Evolutionary conservation across 1,140 invertebrate species (phyloP).

Genomic region (Drosophila lacertosa): DNA sequence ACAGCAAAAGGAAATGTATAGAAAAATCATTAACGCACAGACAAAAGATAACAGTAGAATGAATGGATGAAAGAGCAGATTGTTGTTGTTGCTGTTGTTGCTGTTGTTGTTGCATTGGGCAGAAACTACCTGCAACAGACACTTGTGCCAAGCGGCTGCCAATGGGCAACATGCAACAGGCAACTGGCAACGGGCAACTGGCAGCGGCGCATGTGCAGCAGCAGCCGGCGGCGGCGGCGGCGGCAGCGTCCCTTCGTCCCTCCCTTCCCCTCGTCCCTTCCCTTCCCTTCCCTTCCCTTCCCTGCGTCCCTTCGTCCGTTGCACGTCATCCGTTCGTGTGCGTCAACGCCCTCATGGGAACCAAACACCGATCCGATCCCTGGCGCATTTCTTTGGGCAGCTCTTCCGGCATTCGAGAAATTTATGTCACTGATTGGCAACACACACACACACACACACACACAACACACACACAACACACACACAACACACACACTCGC

Average conservation of each 20-base stretch:
- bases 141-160: conserved; percentile 76
- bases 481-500: background rate
- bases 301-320: background rate
- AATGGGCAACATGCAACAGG: no score
- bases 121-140: conserved; percentile 39
- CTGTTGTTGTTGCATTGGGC: background rate
- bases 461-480: background rate
- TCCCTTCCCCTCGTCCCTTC: background rate
- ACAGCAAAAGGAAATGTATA: conserved; percentile 82
- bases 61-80: background rate
- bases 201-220: conserved; percentile 41
- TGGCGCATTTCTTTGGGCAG: conserved; percentile 40
- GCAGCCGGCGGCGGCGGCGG: no score
- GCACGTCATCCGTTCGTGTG: conserved; percentile 38
- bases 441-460: conserved; percentile 17
- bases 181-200: background rate
- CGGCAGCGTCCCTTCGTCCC: conserved; percentile 2
- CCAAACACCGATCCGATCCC: conserved; percentile 45
- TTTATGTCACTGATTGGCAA: conserved; percentile 78
- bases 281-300: background rate
- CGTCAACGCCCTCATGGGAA: conserved; percentile 82
- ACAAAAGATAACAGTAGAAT: conserved; percentile 72
- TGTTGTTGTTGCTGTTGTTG: background rate
- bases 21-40: conserved; percentile 81
- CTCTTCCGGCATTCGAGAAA: conserved; percentile 61